Conservation (phyloP, 1,140 invertebrate species). For the Lasioglossum albipes region DNA sequence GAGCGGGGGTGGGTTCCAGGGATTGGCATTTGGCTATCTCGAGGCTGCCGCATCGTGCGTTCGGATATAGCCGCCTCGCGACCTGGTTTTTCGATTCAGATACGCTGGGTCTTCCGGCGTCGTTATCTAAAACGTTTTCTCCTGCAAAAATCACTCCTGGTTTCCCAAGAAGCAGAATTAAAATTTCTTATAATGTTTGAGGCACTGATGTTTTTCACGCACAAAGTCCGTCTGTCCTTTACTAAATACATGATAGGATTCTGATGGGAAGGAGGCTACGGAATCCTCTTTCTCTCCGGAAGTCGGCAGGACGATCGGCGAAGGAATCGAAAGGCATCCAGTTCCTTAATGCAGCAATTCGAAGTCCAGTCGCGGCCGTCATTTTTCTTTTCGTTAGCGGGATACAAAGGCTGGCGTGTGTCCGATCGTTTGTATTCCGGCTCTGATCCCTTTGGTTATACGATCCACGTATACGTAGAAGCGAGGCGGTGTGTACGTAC, state of each 20-base stretch:
- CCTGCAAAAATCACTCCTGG: too few relatives aligned
- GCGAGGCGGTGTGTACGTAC: neutral
- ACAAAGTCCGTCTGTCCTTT: too few relatives aligned
- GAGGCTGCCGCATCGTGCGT: constrained; percentile 36
- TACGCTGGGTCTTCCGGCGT: neutral
- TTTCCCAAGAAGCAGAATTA: too few relatives aligned
- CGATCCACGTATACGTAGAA: neutral
- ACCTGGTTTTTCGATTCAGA: constrained; percentile 27
- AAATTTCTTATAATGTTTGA: too few relatives aligned
- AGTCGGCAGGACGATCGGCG: too few relatives aligned
- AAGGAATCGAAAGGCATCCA: neutral
- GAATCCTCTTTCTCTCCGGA: too few relatives aligned
- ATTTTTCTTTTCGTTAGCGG: constrained; percentile 20
- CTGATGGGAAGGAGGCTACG: too few relatives aligned
- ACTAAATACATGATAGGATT: too few relatives aligned
- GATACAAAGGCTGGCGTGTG: neutral
- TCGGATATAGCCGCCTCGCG: constrained; percentile 39
- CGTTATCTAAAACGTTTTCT: too few relatives aligned
- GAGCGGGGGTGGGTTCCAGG: constrained; percentile 26
- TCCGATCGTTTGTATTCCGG: constrained; percentile 49
- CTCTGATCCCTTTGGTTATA: constrained; percentile 12
- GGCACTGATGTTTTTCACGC: too few relatives aligned
- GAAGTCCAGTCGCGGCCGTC: constrained; percentile 5
- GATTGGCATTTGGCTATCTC: constrained; percentile 54
- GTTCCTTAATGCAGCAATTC: constrained; percentile 44